Conservation (phyloP, 2,797 vertebrate species). For the Mus caroli region DNA sequence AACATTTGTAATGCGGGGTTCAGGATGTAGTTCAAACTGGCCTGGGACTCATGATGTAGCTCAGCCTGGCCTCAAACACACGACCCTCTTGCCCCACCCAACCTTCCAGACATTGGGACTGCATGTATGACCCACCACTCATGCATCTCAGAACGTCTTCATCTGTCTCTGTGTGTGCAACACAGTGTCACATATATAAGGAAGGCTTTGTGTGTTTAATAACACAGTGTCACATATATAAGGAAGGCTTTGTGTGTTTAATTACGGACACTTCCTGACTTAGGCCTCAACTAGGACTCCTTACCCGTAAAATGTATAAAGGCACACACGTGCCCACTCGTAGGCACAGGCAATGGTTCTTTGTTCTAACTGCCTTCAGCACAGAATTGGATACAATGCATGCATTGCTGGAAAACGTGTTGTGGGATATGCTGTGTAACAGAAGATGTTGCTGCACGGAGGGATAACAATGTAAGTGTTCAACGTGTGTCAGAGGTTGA, state of each 20-base stretch:
- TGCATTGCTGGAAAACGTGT: not conserved
- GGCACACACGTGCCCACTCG: not conserved
- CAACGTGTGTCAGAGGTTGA: not conserved
- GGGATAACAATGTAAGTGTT: not conserved
- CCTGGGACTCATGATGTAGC: not conserved
- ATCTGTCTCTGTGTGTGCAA: not conserved
- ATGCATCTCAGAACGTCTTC: not conserved
- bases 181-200: not conserved
- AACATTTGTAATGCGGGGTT: not conserved
- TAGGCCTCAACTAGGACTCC: not conserved
- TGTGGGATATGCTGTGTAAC: not conserved
- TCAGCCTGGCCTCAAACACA: not conserved
- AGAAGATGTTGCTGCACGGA: too few species aligned
- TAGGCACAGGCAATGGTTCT: not conserved
- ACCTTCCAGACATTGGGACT: not conserved
- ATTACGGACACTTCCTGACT: not conserved
- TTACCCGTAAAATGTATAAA: not conserved
- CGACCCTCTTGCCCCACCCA: too few species aligned
- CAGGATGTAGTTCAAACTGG: not conserved
- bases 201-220: not conserved
- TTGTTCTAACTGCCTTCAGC: not conserved
- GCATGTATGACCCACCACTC: too few species aligned
- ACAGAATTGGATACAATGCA: not conserved
- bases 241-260: not conserved
- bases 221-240: not conserved